Evolutionary conservation across 2,797 vertebrate genomes (phyloP), one percentile per base, ranked within the genome.

Genomic region (Leontocebus nigricollis): DNA sequence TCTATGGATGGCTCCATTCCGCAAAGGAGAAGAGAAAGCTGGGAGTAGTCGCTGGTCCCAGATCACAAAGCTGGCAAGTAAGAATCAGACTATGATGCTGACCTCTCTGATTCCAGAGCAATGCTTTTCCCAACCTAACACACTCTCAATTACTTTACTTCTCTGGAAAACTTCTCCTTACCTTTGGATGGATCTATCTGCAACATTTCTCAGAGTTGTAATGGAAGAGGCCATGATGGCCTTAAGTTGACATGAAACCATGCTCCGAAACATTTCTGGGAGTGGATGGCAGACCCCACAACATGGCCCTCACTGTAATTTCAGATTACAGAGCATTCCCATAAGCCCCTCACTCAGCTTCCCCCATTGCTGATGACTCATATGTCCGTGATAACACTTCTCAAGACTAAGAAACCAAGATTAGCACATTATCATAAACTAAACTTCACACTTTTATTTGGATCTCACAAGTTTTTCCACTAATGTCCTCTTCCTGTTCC

Each of bases 381-480:
- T 1, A 67, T 67, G n/a, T n/a, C 64, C 17, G 7, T 2, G 9
- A 77, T 7, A 19, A 14, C 5, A 7, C 10, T 4, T 2, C 5
- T 36, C 88, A 67, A 50, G 20, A 44, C 36, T 14, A 48, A 57
- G 61, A 52, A 57, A 50, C 17, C 27, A 5, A 79, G 52, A 7
- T 0, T 5, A 50, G n/a, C 13, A 55, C 3, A 2, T 41, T 27
- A 61, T 50, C 27, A 13, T 20, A 4, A 52, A 41, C 61, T 41
- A 33, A 48, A 72, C 15, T 85, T 27, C 79, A 79, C 36, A 44
- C 76, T 98, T 59, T 20, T 2, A 55, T 22, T 5, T 57, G 19
- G 20, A 73, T 30, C 52, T 77, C 11, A 22, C 46, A 36, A 33
- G 50, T 5, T 83, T 88, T 55, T 24, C 55, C 36, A 81, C 1